phyloP scores from a whole-genome alignment of 2,797 vertebrate genomes.

The Squalus acanthias region DNA sequence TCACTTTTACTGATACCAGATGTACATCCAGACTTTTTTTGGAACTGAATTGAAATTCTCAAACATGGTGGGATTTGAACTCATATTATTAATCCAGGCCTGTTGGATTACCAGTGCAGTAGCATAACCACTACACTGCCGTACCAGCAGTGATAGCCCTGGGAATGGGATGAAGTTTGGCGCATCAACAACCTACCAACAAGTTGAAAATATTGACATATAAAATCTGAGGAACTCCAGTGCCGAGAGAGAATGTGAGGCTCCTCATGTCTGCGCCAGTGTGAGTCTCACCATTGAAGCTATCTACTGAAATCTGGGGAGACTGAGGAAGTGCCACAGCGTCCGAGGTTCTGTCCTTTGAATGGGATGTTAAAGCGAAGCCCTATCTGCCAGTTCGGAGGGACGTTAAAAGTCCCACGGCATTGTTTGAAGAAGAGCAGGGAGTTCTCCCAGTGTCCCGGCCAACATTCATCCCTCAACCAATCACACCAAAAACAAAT shows the following conservation, averaged over 20 bases:
- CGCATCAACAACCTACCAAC: not conserved
- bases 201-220: not conserved
- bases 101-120: not conserved
- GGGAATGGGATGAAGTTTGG: not conserved
- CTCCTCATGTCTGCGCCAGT: not conserved
- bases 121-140: not conserved
- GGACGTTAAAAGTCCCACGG: no score
- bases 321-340: not conserved
- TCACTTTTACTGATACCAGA: not conserved
- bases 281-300: not conserved
- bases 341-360: not conserved
- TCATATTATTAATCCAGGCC: not conserved
- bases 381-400: not conserved
- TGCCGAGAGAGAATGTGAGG: not conserved
- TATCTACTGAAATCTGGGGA: not conserved
- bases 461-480: not conserved
- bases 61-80: not conserved
- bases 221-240: not conserved
- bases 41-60: not conserved
- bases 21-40: not conserved
- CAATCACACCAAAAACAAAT: not conserved
- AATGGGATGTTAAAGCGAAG: not conserved
- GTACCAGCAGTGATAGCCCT: not conserved
- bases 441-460: not conserved
- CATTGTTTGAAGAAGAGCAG: not conserved